Evolutionary conservation across 2,888 invertebrate genomes (phyloP).

Genomic region (Cerastis leucographa): DNA sequence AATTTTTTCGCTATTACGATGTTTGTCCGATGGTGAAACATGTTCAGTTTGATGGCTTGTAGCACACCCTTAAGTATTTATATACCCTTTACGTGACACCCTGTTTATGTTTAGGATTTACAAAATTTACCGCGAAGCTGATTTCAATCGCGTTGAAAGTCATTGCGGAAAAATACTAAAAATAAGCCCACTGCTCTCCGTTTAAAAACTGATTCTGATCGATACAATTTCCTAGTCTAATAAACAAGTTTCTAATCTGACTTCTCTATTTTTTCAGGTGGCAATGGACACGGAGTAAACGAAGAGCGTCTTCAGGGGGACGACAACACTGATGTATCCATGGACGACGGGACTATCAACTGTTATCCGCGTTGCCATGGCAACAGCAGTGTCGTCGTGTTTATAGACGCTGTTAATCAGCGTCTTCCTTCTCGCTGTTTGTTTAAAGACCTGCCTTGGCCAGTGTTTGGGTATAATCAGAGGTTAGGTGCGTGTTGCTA

Average conservation of each 20-base stretch:
- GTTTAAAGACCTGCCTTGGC: slow-evolving; percentile 83
- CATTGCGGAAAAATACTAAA: background rate
- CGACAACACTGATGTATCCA: slow-evolving; percentile 48
- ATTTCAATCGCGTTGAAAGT: background rate
- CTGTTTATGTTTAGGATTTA: no score
- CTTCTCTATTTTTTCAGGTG: slow-evolving; percentile 78
- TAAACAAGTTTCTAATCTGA: background rate
- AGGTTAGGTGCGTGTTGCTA: slow-evolving; percentile 28
- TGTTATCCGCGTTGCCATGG: slow-evolving; percentile 19
- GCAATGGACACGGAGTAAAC: slow-evolving; percentile 89
- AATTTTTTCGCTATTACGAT: no score
- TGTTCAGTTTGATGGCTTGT: no score
- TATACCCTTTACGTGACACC: no score
- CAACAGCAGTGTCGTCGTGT: slow-evolving; percentile 26
- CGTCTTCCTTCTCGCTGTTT: slow-evolving; percentile 66
- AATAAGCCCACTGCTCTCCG: background rate
- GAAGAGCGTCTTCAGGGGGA: slow-evolving; percentile 73
- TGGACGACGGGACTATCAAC: slow-evolving; percentile 5
- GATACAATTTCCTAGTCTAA: background rate
- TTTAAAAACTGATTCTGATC: background rate
- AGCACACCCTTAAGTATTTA: no score
- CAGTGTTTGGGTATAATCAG: slow-evolving; percentile 76
- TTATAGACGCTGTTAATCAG: slow-evolving; percentile 41
- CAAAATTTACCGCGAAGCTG: background rate
- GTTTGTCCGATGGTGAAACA: no score